Conservation (phyloP, 2,797 vertebrate genomes). For the Tokudaia muenninki region DNA sequence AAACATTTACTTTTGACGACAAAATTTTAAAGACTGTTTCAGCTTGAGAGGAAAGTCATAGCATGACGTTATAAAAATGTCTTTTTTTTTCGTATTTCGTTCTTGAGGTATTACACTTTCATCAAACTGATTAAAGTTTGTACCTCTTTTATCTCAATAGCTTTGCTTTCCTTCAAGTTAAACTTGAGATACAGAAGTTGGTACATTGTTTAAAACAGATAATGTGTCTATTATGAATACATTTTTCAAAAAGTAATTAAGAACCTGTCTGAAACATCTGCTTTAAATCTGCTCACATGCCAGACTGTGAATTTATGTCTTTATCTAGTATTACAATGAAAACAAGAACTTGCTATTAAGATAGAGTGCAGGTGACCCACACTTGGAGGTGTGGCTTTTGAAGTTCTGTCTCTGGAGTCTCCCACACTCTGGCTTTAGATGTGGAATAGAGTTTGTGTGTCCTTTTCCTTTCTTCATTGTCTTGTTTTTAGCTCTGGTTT, state of each 20-base stretch:
- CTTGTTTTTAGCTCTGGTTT: background rate
- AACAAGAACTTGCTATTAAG: constrained; percentile 43
- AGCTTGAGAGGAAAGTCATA: constrained; percentile 39
- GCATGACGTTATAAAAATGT: constrained; percentile 1
- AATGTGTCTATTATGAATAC: constrained; percentile 68
- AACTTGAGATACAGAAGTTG: constrained; percentile 63
- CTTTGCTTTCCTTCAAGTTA: constrained; percentile 52
- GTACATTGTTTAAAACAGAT: constrained; percentile 62
- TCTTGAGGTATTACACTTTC: constrained; percentile 51
- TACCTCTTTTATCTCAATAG: constrained; percentile 29
- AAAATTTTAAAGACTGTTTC: constrained; percentile 42
- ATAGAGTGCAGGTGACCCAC: background rate
- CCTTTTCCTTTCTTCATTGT: background rate
- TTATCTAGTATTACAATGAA: constrained; percentile 2
- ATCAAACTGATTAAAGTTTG: constrained; percentile 56
- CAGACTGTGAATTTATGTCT: constrained; percentile 53
- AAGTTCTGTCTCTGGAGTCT: background rate
- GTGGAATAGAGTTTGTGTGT: background rate
- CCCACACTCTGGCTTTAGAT: background rate
- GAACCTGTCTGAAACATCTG: constrained; percentile 45
- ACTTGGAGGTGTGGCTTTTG: constrained; percentile 15
- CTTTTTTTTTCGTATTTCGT: constrained; percentile 20
- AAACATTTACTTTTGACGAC: background rate
- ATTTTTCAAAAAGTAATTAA: constrained; percentile 77
- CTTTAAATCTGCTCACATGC: constrained; percentile 47